phyloP scores from a whole-genome alignment of 92 coral and sea anemone genomes.

The Galaxea fascicularis region DNA sequence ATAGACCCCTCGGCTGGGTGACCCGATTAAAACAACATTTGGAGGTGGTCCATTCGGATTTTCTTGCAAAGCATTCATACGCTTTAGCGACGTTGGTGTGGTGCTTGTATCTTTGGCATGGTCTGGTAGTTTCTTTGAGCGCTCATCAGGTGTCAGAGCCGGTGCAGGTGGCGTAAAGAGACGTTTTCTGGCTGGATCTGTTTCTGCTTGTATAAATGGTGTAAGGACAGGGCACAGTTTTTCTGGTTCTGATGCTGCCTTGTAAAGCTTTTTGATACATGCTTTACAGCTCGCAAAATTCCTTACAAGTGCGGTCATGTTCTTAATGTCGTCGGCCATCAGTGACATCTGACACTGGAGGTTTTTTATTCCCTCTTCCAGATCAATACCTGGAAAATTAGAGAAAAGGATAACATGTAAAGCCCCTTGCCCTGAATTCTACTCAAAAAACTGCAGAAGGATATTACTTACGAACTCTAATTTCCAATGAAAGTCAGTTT shows the following conservation, averaged over 20 bases:
- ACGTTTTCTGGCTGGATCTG: constrained; percentile 22
- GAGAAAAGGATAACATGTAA: not conserved
- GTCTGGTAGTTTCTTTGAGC: constrained; percentile 10
- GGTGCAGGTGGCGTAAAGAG: constrained; percentile 9
- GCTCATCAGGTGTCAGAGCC: constrained; percentile 6
- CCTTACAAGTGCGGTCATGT: constrained; percentile 2
- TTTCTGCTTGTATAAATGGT: constrained; percentile 1
- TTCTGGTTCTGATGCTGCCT: constrained; percentile 1
- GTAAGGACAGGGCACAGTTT: not conserved
- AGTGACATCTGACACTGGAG: not conserved
- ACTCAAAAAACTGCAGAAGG: not conserved
- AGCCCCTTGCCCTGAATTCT: constrained; percentile 2
- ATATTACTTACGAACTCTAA: constrained; percentile 1
- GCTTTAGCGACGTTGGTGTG: constrained; percentile 12
- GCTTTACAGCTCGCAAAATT: constrained; percentile 1
- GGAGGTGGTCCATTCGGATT: constrained; percentile 16
- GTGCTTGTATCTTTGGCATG: constrained; percentile 4
- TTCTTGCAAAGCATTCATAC: constrained; percentile 1
- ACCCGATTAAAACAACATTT: constrained; percentile 12
- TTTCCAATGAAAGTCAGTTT: not conserved
- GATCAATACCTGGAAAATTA: too few relatives aligned
- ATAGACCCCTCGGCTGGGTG: constrained; percentile 39
- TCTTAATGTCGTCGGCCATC: not conserved
- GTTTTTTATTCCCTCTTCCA: not conserved
- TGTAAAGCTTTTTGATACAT: too few relatives aligned